phyloP scores from a whole-genome alignment of 2,113 vertebrate genomes.

The Rhinoderma darwinii region DNA sequence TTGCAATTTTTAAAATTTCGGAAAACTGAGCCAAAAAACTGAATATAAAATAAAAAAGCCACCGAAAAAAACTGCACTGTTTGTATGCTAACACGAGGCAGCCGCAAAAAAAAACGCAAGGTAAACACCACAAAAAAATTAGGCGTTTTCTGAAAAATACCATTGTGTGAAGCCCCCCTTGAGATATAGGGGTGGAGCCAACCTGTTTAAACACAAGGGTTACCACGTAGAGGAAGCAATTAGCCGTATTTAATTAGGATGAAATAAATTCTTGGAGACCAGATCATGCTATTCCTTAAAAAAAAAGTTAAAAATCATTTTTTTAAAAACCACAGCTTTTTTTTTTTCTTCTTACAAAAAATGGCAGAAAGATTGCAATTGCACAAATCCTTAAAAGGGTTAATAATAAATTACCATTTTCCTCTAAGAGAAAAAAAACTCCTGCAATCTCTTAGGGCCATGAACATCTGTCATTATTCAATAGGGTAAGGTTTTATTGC shows the following conservation, averaged over 20 bases:
- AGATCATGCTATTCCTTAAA: neutral
- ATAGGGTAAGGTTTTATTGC: slow-evolving; percentile 52
- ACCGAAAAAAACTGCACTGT: no score
- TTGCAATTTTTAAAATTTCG: no score
- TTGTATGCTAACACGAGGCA: no score
- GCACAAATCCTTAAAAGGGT: neutral
- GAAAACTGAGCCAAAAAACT: no score
- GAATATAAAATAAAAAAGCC: no score
- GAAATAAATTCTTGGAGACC: neutral
- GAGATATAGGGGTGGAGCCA: neutral
- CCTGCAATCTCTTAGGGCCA: slow-evolving; percentile 29
- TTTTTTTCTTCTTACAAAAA: neutral
- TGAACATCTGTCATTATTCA: slow-evolving; percentile 54
- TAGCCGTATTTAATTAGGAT: neutral
- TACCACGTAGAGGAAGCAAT: neutral
- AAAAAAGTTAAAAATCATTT: no score
- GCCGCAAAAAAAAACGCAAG: no score
- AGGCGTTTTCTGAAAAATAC: no score
- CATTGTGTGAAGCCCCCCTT: no score
- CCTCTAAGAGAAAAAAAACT: slow-evolving; percentile 5
- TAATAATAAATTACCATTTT: slow-evolving; percentile 40
- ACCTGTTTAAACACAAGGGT: neutral
- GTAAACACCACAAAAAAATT: no score
- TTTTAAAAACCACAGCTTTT: no score
- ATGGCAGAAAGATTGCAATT: neutral